Base-by-base conservation (phyloP, 2,797 vertebrate genomes). In the Spea hammondii region DNA sequence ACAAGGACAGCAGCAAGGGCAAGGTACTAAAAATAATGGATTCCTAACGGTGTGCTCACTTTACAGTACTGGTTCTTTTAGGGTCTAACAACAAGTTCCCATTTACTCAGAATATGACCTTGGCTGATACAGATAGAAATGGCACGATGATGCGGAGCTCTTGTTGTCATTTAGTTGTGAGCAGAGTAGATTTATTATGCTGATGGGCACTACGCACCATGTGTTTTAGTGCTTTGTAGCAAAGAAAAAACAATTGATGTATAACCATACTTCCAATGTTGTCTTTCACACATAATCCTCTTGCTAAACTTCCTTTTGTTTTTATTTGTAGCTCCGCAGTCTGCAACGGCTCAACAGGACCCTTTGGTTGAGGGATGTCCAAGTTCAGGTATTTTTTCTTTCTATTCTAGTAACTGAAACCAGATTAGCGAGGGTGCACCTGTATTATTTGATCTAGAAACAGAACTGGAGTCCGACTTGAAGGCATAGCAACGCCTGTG, bases 1-100 rank as follows among this genome's bases (percentile, higher is more conserved):
- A 82, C 94, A 94, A 83, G 92, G 92, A 77, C 94, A 93, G 84
- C 93, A 92, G 65, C 93, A 93, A 88, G 92, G 92, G 83, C 91
- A 93, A 92, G 94, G 95, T 96, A 91, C 89, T 65, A 64, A 47
- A 68, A 73, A 54, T 77, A 50, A 17, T 6, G 32, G n/a, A 47
- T 51, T 51, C 5, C 13, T 8, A 69, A 53, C 17, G 53, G 67
- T 32, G 50, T 55, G 60, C 76, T 69, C 6, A n/a, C 66, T 44
- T 32, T 47, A 11, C 77, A 65, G 44, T 50, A 74, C 72, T 65
- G 74, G 14, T 13, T 54, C 17, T 60, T 59, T 79, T 48, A 45
- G 59, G 60, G 49, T 67, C 69, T 74, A 65, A 47, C 49, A 48
- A 55, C 50, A 55, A 45, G 46, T 47, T 74, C 49, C 12, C 8